A percentile compares a stretch with the other conserved stretches of the same genome.
Conservation (phyloP, 1,140 invertebrate genomes). For the Drosophila santomea region DNA sequence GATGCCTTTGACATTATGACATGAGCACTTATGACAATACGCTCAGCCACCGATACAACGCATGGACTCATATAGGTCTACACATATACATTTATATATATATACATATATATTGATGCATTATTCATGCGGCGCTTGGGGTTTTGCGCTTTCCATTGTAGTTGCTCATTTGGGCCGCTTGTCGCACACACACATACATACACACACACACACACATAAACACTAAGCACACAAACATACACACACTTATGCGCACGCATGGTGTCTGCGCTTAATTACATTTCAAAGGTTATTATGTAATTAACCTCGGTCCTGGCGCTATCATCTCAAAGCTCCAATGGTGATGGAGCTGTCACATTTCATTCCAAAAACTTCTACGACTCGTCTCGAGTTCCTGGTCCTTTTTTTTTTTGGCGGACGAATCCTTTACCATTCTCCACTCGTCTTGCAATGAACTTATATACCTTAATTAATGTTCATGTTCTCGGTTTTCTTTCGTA, state of each 20-base stretch:
- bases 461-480: constrained; percentile 68
- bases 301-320: constrained; percentile 39
- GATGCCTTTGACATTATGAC: constrained; percentile 22
- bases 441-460: constrained; percentile 37
- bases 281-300: constrained; percentile 71
- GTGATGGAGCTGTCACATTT: constrained; percentile 36
- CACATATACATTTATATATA: neutral
- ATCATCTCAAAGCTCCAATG: constrained; percentile 2
- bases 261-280: constrained; percentile 57
- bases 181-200: neutral
- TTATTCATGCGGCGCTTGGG: constrained; percentile 44
- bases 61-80: neutral
- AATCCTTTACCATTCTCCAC: constrained; percentile 13
- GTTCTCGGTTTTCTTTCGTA: constrained; percentile 35
- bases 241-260: neutral
- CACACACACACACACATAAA: neutral
- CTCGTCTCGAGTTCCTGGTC: neutral
- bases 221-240: neutral
- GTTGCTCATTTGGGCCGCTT: constrained; percentile 18
- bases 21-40: constrained; percentile 38
- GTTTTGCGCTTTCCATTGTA: constrained; percentile 35
- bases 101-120: constrained; percentile 18
- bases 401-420: neutral
- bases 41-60: constrained; percentile 9
- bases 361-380: constrained; percentile 28